phyloP scores from a whole-genome alignment of 2,797 vertebrate species.

The Dendrocincla fuliginosa region DNA sequence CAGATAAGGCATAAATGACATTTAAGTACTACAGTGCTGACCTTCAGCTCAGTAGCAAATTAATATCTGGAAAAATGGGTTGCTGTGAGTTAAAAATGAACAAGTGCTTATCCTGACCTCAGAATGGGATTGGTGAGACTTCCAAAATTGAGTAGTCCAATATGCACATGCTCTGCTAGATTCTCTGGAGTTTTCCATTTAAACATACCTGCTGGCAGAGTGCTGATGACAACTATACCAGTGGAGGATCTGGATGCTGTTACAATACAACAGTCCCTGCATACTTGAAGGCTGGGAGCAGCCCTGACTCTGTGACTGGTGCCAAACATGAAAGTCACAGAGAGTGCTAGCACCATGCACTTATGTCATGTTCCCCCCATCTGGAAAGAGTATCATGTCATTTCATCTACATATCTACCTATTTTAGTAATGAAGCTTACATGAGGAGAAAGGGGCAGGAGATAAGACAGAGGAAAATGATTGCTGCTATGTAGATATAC shows the following conservation, averaged over 20 bases:
- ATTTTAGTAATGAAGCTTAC: neutral
- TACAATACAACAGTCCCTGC: neutral
- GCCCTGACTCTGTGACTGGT: neutral
- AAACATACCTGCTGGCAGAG: neutral
- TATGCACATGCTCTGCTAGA: neutral
- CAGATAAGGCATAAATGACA: constrained; percentile 32
- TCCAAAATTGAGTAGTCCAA: neutral
- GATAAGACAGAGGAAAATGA: neutral
- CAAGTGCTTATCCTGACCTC: neutral
- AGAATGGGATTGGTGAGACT: neutral
- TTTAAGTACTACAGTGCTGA: neutral
- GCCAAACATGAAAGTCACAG: neutral
- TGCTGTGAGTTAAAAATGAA: neutral
- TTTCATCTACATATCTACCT: neutral
- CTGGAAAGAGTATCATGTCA: neutral
- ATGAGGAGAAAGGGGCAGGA: neutral
- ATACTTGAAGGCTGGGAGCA: neutral
- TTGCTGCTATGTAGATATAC: neutral
- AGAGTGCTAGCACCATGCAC: neutral
- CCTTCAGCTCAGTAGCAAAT: neutral
- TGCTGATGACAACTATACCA: neutral
- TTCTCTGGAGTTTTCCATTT: neutral
- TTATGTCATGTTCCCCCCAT: neutral
- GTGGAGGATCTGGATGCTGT: neutral
- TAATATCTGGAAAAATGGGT: neutral